These are phyloP conservation scores for Lasius platythorax DNA, from an alignment of 2,888 invertebrate species.

Conservation along the genomic window DNA sequence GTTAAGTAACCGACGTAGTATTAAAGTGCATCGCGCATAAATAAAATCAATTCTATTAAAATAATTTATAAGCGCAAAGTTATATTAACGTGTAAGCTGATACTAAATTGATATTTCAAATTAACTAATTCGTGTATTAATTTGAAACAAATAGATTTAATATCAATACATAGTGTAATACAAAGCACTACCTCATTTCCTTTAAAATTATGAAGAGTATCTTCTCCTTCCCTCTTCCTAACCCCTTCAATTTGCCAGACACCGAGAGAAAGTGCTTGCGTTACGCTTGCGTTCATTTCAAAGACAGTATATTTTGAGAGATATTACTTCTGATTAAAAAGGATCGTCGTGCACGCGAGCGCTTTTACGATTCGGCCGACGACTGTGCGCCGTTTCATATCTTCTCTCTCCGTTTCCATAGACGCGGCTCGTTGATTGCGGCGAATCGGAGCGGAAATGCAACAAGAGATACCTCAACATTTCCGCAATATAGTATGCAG, in stretches of 20 bases:
- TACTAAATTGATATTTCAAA: neutral
- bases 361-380: slow-evolving; percentile 59
- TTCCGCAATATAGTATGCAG: slow-evolving; percentile 38
- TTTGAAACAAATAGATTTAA: neutral
- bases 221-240: neutral
- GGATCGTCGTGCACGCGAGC: slow-evolving; percentile 11
- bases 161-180: neutral
- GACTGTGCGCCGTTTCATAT: slow-evolving; percentile 62
- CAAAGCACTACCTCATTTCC: neutral
- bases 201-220: slow-evolving; percentile 14
- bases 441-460: slow-evolving; percentile 65
- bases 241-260: neutral
- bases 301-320: slow-evolving; percentile 1
- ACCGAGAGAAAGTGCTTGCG: neutral
- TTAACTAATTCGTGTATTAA: neutral
- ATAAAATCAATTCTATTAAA: neutral
- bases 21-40: neutral
- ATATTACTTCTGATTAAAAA: slow-evolving; percentile 28
- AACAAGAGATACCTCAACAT: slow-evolving; percentile 66
- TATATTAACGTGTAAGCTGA: neutral
- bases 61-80: neutral
- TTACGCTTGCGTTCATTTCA: neutral
- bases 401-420: slow-evolving; percentile 38
- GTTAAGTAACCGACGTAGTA: slow-evolving; percentile 16
- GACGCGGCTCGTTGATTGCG: slow-evolving; percentile 61